Evolutionary conservation across 2,797 vertebrate species (phyloP), one percentile per base, ranked within the genome.

Genomic region (Florisuga fusca): DNA sequence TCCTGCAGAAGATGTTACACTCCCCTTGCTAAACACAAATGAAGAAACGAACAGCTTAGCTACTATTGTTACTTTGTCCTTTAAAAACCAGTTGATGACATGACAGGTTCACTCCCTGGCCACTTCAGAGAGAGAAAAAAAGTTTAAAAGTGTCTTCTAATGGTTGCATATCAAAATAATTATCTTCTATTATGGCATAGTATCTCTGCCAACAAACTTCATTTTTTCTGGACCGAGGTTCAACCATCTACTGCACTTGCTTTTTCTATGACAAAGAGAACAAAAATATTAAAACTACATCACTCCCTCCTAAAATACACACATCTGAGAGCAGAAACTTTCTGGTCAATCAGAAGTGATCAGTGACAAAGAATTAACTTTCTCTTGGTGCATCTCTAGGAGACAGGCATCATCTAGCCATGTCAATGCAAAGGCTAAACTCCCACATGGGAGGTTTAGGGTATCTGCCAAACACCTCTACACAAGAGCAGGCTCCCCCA

Each of bases 21-120:
- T 84, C 38, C 57, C 67, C 48, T 63, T 88, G 89, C 71, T 74
- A 94, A 94, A 90, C 63, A 64, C 22, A 90, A 91, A 89, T 58
- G 77, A 94, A 91, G 54, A 91, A 94, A 91, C 43, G 57, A 53
- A 87, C 15, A n/a, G 5, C 41, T 84, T 88, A 33, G 57, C 61
- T 91, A 74, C 94, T 76, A 82, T 82, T 80, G 74, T 62, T 96
- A 85, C 48, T 90, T 88, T 73, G 83, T 90, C 71, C 76, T 94
- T 90, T 93, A 81, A 87, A 92, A 94, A 50, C 34, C 36, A 77
- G 81, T 8, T 33, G 45, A 66, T 79, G 67, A 74, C 31, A 61
- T 46, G 89, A 81, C 78, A 91, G 76, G 73, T 84, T 90, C 51
- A 62, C 71, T 84, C 85, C 25, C 73, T 27, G 25, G n/a, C 68